Evolutionary conservation across 2,888 invertebrate species (phyloP).

Genomic region (Scaptodrosophila latifasciaeformis): DNA sequence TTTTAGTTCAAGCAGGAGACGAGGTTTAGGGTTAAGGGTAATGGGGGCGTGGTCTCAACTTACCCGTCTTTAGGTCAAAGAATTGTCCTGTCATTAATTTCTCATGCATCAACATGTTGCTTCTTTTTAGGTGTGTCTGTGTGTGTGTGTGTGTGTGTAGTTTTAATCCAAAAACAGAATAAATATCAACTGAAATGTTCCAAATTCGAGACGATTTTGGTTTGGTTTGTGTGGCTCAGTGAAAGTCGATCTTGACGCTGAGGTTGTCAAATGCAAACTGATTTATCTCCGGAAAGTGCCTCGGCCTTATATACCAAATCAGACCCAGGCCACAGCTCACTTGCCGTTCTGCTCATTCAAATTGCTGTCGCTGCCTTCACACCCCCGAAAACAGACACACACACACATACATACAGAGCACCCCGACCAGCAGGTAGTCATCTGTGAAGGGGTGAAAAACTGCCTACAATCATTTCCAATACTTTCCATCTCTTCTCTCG

Average conservation of each 20-base stretch:
- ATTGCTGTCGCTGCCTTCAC: neutral
- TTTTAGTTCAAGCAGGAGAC: conserved; percentile 5
- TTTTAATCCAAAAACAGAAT: conserved; percentile 31
- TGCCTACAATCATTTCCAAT: too few relatives aligned
- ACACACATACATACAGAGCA: too few relatives aligned
- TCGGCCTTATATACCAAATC: conserved; percentile 55
- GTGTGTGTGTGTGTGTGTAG: neutral
- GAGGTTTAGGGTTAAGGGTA: too few relatives aligned
- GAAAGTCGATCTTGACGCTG: conserved; percentile 34
- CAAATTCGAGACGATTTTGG: neutral
- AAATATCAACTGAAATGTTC: too few relatives aligned
- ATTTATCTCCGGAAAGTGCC: conserved; percentile 43
- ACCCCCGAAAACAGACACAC: too few relatives aligned
- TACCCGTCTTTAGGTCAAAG: conserved; percentile 71
- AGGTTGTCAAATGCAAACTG: conserved; percentile 57
- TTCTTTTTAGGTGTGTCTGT: conserved; percentile 1
- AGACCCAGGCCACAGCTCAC: conserved; percentile 35
- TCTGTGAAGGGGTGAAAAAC: conserved; percentile 42
- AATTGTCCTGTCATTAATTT: conserved; percentile 71
- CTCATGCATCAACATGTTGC: conserved; percentile 70
- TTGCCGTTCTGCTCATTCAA: neutral
- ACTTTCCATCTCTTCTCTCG: neutral
- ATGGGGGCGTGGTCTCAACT: too few relatives aligned
- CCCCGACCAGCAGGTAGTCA: neutral
- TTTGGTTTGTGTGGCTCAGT: neutral